Percentiles rank a stretch among this genome's conserved stretches.
Evolutionary conservation across 2,888 invertebrate genomes (phyloP).

Genomic region (Pristionchus exspectatus): DNA sequence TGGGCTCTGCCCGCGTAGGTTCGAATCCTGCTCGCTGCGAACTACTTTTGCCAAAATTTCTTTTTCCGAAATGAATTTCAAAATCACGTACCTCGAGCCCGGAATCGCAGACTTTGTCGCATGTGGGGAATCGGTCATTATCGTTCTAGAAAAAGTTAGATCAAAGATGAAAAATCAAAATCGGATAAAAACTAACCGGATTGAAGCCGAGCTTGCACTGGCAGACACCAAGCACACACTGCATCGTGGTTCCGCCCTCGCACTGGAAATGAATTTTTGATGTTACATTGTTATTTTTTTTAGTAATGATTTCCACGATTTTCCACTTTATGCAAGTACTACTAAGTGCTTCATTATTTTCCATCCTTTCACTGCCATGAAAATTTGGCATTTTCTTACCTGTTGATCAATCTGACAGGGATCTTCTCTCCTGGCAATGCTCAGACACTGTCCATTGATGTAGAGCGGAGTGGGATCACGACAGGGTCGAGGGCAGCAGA

Average conservation of each 20-base stretch:
- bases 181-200: slow-evolving; percentile 62
- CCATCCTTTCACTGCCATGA: no score
- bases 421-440: slow-evolving; percentile 77
- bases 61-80: not conserved
- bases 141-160: slow-evolving; percentile 65
- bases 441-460: slow-evolving; percentile 77
- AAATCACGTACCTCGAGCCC: slow-evolving; percentile 59
- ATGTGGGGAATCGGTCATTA: slow-evolving; percentile 77
- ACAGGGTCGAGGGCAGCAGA: slow-evolving; percentile 79
- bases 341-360: no score
- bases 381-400: slow-evolving; percentile 54
- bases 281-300: not conserved
- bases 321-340: not conserved
- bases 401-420: slow-evolving; percentile 78
- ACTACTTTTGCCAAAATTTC: not conserved
- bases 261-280: slow-evolving; percentile 66
- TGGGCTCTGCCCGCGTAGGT: slow-evolving; percentile 61
- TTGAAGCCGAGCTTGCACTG: slow-evolving; percentile 75
- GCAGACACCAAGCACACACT: slow-evolving; percentile 73
- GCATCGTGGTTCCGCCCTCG: slow-evolving; percentile 78
- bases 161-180: not conserved
- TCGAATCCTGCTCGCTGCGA: slow-evolving; percentile 60
- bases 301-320: no score
- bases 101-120: slow-evolving; percentile 71
- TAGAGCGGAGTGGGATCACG: slow-evolving; percentile 78